A percentile compares a stretch with the other conserved stretches of the same genome.
These are phyloP conservation scores for Gadus chalcogrammus DNA, from an alignment of 2,113 vertebrate genomes.

Conservation along the genomic window DNA sequence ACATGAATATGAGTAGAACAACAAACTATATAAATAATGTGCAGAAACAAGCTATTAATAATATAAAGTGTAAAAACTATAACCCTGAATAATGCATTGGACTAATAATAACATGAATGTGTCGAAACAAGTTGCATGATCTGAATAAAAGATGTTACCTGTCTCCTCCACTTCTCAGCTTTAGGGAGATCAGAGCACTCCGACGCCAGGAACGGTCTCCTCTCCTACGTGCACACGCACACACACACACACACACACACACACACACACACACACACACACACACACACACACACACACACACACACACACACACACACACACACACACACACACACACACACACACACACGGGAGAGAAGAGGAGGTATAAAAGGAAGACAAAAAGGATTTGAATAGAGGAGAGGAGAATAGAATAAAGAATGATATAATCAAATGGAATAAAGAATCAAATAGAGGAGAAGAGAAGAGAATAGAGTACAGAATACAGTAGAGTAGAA, in stretches of 20 bases:
- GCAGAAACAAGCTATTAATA: too few species aligned
- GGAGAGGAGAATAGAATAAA: too few species aligned
- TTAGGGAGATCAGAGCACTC: conserved; percentile 94
- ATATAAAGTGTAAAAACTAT: too few species aligned
- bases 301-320: neutral
- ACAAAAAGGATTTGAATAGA: too few species aligned
- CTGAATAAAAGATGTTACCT: conserved; percentile 68
- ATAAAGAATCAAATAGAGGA: neutral
- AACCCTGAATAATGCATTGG: too few species aligned
- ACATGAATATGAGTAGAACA: too few species aligned
- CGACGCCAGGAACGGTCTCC: conserved; percentile 92
- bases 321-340: neutral
- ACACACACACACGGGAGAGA: too few species aligned
- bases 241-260: neutral
- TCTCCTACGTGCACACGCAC: conserved; percentile 68
- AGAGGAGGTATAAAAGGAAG: too few species aligned
- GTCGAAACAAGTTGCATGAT: too few species aligned
- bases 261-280: neutral
- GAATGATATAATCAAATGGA: neutral
- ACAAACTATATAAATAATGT: too few species aligned
- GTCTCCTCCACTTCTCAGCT: conserved; percentile 95
- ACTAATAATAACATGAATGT: too few species aligned
- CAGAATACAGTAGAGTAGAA: neutral
- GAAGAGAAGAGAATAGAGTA: neutral
- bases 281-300: conserved; percentile 1